phyloP scores from a whole-genome alignment of 37 sponge, comb jelly and placozoan species.

The Spongilla lacustris region DNA sequence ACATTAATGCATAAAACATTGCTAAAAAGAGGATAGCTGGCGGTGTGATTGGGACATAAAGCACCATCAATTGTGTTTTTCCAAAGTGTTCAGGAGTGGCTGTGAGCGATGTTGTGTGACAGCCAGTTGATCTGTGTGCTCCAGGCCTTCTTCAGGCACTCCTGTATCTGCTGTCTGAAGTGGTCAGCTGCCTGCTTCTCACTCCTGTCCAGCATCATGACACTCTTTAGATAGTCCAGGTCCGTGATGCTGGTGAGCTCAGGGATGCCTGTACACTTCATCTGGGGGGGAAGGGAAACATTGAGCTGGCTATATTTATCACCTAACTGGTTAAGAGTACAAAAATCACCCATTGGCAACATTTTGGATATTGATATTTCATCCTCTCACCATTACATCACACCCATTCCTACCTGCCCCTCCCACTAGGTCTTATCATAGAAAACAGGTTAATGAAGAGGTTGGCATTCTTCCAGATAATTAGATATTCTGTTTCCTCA shows the following conservation, averaged over 20 bases:
- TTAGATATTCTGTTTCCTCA: slow-evolving; percentile 86
- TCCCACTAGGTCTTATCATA: slow-evolving; percentile 53
- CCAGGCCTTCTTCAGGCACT: slow-evolving; percentile 77
- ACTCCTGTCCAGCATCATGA: slow-evolving; percentile 62
- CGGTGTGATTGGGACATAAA: too few species aligned
- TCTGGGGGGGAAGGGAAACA: too few species aligned
- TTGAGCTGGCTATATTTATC: neutral
- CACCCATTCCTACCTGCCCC: neutral
- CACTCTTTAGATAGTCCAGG: slow-evolving; percentile 78
- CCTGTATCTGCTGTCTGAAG: slow-evolving; percentile 73
- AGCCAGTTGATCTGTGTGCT: slow-evolving; percentile 82
- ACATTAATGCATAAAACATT: too few species aligned
- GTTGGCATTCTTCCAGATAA: slow-evolving; percentile 81
- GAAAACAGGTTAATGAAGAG: slow-evolving; percentile 92
- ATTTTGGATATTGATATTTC: too few species aligned
- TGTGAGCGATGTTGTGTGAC: slow-evolving; percentile 67
- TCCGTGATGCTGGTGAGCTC: slow-evolving; percentile 89
- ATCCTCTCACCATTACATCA: neutral
- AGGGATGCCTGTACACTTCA: slow-evolving; percentile 96
- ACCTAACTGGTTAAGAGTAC: too few species aligned
- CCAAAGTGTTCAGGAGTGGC: neutral
- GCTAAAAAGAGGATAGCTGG: too few species aligned
- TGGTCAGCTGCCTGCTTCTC: slow-evolving; percentile 72
- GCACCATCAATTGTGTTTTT: neutral
- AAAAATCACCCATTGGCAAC: too few species aligned